Evolutionary conservation across 2,113 vertebrate genomes (phyloP).

Genomic region (Amblyornis subalaris): DNA sequence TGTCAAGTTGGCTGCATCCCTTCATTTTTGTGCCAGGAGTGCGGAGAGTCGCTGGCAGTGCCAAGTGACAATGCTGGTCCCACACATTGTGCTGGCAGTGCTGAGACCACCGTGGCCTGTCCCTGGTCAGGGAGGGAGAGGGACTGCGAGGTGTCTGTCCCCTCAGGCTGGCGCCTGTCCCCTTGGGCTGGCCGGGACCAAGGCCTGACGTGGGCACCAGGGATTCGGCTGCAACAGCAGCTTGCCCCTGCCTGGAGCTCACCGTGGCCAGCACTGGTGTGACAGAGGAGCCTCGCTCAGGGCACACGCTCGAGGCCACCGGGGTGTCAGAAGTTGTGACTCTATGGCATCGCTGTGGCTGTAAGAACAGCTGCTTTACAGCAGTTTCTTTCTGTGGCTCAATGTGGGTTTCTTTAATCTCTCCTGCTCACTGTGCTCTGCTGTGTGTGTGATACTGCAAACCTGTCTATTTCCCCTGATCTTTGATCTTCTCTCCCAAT

Average conservation of each 20-base stretch:
- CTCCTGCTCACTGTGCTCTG: neutral
- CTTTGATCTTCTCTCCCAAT: slow-evolving; percentile 13
- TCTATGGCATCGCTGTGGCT: too few species aligned
- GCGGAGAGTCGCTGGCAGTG: neutral
- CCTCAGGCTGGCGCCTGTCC: neutral
- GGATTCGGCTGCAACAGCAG: rapidly evolving
- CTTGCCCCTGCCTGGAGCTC: neutral
- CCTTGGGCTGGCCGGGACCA: neutral
- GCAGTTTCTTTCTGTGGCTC: neutral
- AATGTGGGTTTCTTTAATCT: neutral
- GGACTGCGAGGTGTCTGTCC: neutral
- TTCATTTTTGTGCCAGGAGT: neutral
- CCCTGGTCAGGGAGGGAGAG: neutral
- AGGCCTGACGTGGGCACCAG: rapidly evolving
- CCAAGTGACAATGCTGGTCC: neutral
- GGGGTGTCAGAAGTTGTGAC: neutral
- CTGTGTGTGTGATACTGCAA: neutral
- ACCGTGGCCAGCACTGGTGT: rapidly evolving
- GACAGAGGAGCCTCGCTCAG: rapidly evolving
- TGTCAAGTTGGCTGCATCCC: neutral
- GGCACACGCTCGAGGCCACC: rapidly evolving
- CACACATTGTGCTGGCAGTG: rapidly evolving
- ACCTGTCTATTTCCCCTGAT: neutral
- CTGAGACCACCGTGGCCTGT: rapidly evolving
- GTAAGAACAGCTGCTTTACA: neutral